Conservation (phyloP, 2,888 invertebrate genomes). For the Drosophila diplacantha region DNA sequence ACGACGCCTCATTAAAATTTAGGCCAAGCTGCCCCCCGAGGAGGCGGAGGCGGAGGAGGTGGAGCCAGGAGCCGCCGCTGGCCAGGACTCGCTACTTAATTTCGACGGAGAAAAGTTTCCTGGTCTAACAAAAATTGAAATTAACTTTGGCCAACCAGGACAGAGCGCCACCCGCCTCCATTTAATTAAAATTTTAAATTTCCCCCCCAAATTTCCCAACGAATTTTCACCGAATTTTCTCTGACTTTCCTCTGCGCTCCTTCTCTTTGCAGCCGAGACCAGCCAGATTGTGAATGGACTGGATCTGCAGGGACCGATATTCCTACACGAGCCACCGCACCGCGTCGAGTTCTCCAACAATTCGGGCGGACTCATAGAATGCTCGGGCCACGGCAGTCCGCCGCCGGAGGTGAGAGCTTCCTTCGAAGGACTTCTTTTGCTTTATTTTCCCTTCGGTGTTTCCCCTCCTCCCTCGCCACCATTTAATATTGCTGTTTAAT, state of each 20-base stretch:
- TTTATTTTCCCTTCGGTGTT: neutral
- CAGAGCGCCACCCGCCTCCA: conserved; percentile 5
- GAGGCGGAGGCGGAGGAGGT: neutral
- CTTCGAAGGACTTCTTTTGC: conserved; percentile 4
- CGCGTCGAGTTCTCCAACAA: conserved; percentile 88
- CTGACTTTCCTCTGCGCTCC: conserved; percentile 2
- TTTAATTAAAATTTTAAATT: conserved; percentile 66
- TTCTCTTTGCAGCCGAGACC: conserved; percentile 52
- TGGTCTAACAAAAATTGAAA: conserved; percentile 66
- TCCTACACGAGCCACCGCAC: conserved; percentile 85
- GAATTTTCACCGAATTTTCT: conserved; percentile 20
- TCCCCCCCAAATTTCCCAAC: conserved; percentile 21
- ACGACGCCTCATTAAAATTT: conserved; percentile 70
- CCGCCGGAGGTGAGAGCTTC: conserved; percentile 81
- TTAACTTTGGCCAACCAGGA: conserved; percentile 58
- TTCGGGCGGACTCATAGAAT: conserved; percentile 84
- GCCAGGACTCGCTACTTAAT: conserved; percentile 54
- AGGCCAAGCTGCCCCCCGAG: conserved; percentile 50
- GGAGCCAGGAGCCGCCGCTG: conserved; percentile 21
- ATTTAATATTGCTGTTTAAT: conserved; percentile 59
- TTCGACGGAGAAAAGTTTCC: conserved; percentile 47
- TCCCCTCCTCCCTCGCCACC: conserved; percentile 1
- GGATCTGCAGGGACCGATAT: conserved; percentile 84
- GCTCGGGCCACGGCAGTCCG: conserved; percentile 84
- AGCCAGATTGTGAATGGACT: conserved; percentile 75